Evolutionary conservation across 2,797 vertebrate genomes (phyloP).

Genomic region (Perodicticus potto): DNA sequence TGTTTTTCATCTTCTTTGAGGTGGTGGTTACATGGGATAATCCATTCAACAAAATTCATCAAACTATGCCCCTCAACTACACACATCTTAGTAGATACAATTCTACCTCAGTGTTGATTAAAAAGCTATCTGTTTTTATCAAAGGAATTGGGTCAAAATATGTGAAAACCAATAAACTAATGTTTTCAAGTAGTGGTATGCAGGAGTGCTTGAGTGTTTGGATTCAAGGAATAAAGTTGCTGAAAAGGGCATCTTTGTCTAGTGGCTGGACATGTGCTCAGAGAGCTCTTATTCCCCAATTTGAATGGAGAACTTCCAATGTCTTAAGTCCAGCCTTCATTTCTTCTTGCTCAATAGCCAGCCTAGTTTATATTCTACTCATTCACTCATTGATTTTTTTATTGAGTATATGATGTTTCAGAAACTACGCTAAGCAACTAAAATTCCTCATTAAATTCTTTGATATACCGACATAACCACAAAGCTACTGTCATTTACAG

Average conservation of each 20-base stretch:
- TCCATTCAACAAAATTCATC: background rate
- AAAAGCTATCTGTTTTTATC: background rate
- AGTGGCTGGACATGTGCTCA: background rate
- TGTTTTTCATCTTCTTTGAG: background rate
- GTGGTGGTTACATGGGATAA: background rate
- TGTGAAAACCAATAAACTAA: background rate
- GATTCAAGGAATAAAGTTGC: background rate
- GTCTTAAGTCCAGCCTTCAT: background rate
- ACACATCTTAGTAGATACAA: background rate
- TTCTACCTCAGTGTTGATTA: background rate
- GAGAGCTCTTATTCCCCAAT: background rate
- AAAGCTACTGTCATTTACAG: slow-evolving; percentile 54
- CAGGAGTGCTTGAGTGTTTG: background rate
- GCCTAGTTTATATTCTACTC: slow-evolving; percentile 28
- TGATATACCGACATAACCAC: background rate
- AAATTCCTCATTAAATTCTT: slow-evolving; percentile 52
- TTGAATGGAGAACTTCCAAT: background rate
- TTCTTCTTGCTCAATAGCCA: background rate
- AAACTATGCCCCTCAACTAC: background rate
- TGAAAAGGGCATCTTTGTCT: background rate
- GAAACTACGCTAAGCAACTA: slow-evolving; percentile 45
- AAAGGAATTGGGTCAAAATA: background rate
- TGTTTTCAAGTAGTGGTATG: background rate
- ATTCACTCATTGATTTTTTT: slow-evolving; percentile 40
- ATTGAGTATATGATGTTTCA: background rate